Evolutionary conservation across 2,797 vertebrate species (phyloP), one percentile per base, ranked within the genome.

Genomic region (Aeoliscus strigatus): DNA sequence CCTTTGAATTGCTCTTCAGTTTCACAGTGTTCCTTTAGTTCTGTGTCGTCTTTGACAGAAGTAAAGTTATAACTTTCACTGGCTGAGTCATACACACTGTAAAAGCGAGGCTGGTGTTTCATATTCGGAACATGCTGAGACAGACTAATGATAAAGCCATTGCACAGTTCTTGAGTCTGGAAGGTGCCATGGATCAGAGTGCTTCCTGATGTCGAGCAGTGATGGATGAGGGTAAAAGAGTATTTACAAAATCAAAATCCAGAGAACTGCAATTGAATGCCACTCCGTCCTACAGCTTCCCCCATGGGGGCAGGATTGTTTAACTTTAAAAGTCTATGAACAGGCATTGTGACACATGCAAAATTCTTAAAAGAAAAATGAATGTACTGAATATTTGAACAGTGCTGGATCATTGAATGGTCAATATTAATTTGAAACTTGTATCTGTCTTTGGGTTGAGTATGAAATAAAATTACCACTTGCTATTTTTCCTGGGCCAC

Each of bases 161-260:
- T 78, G 59, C 51, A 57, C 1, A 8, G 56, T 47, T 57, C 54
- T 60, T 2, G n/a, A 65, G 36, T 57, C 47, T 50, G 49, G 42
- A 66, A 70, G 37, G 54, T 75, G 59, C 63, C 72, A 44, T 52
- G 61, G 51, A 55, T 53, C 45, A 28, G 27, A 44, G 61, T 71
- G 44, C 53, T 63, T 62, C 42, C 42, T 51, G 36, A 63, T 68
- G 70, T 56, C 62, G 48, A 40, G 53, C 43, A 16, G 36, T 76
- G 72, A 84, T 80, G 69, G 64, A 82, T 82, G 73, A 67, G 43
- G 38, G 38, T 54, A 54, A 67, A 66, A 80, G 60, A 69, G 44
- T 11, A 79, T 75, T 73, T 72, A 57, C 47, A 74, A 70, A 82
- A 71, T 65, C 32, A 3, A 1, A 44, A 73, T 74, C 69, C 66